These are phyloP conservation scores for Catharus minimus DNA, from an alignment of 2,113 vertebrate genomes.

Conservation along the genomic window DNA sequence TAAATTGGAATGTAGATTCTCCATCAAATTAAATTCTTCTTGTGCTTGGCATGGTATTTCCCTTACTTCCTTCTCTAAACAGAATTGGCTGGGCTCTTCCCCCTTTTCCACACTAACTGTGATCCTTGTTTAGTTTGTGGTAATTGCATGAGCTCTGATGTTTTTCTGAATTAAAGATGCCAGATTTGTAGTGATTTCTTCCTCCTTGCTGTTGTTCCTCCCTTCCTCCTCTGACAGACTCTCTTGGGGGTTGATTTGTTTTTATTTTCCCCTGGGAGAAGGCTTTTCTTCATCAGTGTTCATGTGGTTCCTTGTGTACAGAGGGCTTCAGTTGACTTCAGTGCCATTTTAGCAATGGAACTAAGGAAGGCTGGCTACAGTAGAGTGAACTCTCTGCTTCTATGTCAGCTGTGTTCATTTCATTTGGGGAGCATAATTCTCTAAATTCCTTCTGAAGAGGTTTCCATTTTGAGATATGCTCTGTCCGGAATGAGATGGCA, in stretches of 20 bases:
- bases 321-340: neutral
- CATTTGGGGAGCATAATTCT: neutral
- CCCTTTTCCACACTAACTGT: neutral
- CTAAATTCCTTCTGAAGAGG: neutral
- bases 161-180: neutral
- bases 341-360: neutral
- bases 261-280: neutral
- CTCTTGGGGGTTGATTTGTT: neutral
- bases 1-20: constrained; percentile 8
- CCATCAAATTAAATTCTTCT: neutral
- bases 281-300: neutral
- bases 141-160: neutral
- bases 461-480: constrained; percentile 11
- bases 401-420: neutral
- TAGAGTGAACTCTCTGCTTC: neutral
- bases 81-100: neutral
- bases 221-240: neutral
- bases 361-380: neutral
- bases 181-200: neutral
- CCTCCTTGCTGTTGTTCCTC: neutral
- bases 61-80: neutral
- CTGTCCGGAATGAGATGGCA: rapidly evolving
- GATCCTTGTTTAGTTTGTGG: constrained; percentile 13
- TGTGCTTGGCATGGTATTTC: neutral
- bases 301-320: neutral